These are phyloP conservation scores for Dendrolimus houi DNA, from an alignment of 2,888 invertebrate species.

Conservation along the genomic window DNA sequence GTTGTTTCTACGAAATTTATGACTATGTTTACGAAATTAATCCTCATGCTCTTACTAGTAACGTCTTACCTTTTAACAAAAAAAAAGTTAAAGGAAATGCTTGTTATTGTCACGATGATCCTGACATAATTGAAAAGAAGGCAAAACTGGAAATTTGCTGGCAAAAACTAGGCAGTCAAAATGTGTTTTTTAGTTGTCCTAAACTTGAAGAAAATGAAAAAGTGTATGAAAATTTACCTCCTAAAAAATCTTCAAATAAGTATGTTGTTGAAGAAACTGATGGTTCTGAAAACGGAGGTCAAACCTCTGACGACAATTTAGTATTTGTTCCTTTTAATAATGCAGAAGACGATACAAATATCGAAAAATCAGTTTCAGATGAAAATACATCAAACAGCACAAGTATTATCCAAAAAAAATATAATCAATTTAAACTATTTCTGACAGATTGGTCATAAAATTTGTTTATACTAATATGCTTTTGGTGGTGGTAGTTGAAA, in stretches of 20 bases:
- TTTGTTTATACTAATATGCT: neutral
- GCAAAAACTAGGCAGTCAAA: conserved; percentile 15
- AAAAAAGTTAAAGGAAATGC: conserved; percentile 28
- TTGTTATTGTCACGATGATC: conserved; percentile 41
- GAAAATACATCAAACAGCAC: neutral
- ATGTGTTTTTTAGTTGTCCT: conserved; percentile 36
- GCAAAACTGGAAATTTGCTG: conserved; percentile 1
- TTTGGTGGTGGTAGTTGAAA: conserved; percentile 12
- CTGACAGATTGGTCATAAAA: conserved; percentile 30
- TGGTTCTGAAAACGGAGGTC: neutral
- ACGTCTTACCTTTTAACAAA: conserved; percentile 38
- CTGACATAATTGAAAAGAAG: conserved; percentile 13
- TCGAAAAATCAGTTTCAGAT: neutral
- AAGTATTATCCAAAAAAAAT: conserved; percentile 33
- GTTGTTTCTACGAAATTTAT: conserved; percentile 34
- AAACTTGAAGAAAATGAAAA: conserved; percentile 10
- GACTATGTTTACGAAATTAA: conserved; percentile 39
- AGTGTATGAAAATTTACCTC: conserved; percentile 2
- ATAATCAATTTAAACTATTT: conserved; percentile 35
- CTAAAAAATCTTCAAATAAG: neutral
- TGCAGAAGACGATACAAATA: neutral
- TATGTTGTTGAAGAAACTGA: neutral
- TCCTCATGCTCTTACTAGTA: conserved; percentile 21
- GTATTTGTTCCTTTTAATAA: neutral
- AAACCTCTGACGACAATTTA: too few species aligned